Percentiles rank a stretch among this genome's conserved stretches.
Evolutionary conservation across 35 echinoderm and acorn worm species (phyloP).

Genomic region (Lytechinus variegatus): DNA sequence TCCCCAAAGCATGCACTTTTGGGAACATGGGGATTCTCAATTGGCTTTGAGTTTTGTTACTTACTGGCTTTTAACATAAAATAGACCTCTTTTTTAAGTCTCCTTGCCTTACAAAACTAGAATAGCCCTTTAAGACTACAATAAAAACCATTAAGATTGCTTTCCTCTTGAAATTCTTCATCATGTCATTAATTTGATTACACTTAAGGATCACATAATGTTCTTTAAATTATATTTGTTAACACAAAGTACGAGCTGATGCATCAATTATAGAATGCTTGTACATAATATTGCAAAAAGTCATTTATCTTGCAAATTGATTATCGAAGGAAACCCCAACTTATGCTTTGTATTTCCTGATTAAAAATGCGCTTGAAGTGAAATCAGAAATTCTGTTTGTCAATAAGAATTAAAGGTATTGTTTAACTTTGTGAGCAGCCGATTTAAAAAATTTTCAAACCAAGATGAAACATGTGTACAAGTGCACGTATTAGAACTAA

Average conservation of each 20-base stretch:
- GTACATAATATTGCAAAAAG: not conserved
- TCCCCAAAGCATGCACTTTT: too few relatives aligned
- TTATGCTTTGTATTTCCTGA: not conserved
- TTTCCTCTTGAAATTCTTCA: not conserved
- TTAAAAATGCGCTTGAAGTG: not conserved
- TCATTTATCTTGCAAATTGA: not conserved
- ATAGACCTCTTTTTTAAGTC: too few relatives aligned
- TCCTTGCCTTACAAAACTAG: too few relatives aligned
- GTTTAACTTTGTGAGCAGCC: too few relatives aligned
- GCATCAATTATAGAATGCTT: not conserved
- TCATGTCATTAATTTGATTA: not conserved
- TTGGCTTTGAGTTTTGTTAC: too few relatives aligned
- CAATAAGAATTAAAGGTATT: not conserved
- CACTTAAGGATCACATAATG: not conserved
- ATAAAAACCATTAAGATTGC: not conserved
- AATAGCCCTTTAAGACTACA: not conserved
- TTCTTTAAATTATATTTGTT: not conserved
- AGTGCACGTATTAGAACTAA: too few relatives aligned
- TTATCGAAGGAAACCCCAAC: not conserved
- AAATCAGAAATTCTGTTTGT: not conserved
- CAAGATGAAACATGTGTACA: too few relatives aligned
- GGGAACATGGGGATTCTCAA: too few relatives aligned
- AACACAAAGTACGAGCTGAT: not conserved
- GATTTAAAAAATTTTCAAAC: too few relatives aligned
- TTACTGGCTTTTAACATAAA: too few relatives aligned